Evolutionary conservation across 2,113 vertebrate species (phyloP).

Genomic region (Labeo rohita): DNA sequence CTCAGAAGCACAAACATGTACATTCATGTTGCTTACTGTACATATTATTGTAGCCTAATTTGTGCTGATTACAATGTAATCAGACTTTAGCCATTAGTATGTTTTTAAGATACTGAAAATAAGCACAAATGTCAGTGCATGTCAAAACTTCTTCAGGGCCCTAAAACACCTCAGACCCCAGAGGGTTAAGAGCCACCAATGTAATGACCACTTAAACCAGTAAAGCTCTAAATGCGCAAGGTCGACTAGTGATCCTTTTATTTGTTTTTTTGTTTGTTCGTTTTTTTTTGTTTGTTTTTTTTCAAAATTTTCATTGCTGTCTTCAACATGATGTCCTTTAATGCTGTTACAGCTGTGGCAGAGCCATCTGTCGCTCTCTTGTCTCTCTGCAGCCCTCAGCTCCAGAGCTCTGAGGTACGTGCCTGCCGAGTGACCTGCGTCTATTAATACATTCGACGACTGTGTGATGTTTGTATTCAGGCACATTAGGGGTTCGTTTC

Average conservation of each 20-base stretch:
- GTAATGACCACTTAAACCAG: neutral
- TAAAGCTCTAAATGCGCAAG: neutral
- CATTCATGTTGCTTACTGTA: too few relatives aligned
- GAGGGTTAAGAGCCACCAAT: neutral
- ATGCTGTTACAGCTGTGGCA: neutral
- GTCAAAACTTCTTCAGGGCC: too few relatives aligned
- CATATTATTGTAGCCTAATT: too few relatives aligned
- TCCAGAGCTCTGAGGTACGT: conserved; percentile 24
- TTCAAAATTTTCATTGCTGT: neutral
- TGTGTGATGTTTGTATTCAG: conserved; percentile 63
- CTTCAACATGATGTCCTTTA: neutral
- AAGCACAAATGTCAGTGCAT: too few relatives aligned
- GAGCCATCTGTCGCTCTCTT: neutral
- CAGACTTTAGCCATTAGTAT: too few relatives aligned
- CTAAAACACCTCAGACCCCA: too few relatives aligned
- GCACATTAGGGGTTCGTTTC: conserved; percentile 64
- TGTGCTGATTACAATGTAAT: too few relatives aligned
- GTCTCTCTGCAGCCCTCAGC: neutral
- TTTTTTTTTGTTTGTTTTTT: too few relatives aligned
- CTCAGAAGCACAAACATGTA: too few relatives aligned
- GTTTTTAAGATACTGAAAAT: too few relatives aligned
- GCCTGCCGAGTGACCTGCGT: conserved; percentile 53
- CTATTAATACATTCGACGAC: conserved; percentile 58
- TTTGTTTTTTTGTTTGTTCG: neutral
- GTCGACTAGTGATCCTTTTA: neutral